A percentile compares a stretch with the other conserved stretches of the same genome.
phyloP scores from a whole-genome alignment of 2,888 invertebrate genomes.

The Trisateles emortualis region DNA sequence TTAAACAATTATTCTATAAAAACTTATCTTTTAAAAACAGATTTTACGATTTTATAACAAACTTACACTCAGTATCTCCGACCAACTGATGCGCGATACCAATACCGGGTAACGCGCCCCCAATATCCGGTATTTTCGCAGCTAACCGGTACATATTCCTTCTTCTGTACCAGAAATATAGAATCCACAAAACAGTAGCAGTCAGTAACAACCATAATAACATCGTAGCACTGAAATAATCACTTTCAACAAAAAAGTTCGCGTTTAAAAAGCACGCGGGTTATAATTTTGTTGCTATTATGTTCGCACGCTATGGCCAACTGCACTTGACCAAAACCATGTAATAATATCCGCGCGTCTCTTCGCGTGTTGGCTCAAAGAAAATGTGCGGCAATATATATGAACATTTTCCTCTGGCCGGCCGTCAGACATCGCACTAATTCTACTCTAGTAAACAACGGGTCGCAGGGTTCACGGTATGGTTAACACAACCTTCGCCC shows the following conservation, averaged over 20 bases:
- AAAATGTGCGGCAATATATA: constrained; percentile 35
- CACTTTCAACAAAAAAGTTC: background rate
- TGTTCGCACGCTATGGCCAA: background rate
- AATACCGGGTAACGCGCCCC: constrained; percentile 59
- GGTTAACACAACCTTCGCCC: constrained; percentile 49
- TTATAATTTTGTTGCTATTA: too few species aligned
- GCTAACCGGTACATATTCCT: constrained; percentile 69
- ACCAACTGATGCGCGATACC: constrained; percentile 62
- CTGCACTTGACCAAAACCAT: constrained; percentile 5
- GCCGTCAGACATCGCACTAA: constrained; percentile 46
- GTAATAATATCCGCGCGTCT: constrained; percentile 15
- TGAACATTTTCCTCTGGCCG: constrained; percentile 30
- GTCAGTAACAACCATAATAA: constrained; percentile 58
- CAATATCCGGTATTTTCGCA: constrained; percentile 46
- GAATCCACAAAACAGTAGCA: constrained; percentile 52
- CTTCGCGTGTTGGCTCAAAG: constrained; percentile 22
- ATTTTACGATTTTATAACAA: background rate
- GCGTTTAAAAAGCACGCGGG: too few species aligned
- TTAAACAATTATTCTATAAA: background rate
- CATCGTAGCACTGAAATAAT: constrained; percentile 49
- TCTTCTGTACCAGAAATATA: constrained; percentile 60
- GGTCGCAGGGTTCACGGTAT: constrained; percentile 63
- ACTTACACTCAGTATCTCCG: constrained; percentile 69
- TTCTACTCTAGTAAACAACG: constrained; percentile 45
- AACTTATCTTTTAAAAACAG: background rate